A percentile compares a stretch with the other conserved stretches of the same genome.
Conservation (phyloP, 1,140 invertebrate genomes). For the Drepana arcuata region DNA sequence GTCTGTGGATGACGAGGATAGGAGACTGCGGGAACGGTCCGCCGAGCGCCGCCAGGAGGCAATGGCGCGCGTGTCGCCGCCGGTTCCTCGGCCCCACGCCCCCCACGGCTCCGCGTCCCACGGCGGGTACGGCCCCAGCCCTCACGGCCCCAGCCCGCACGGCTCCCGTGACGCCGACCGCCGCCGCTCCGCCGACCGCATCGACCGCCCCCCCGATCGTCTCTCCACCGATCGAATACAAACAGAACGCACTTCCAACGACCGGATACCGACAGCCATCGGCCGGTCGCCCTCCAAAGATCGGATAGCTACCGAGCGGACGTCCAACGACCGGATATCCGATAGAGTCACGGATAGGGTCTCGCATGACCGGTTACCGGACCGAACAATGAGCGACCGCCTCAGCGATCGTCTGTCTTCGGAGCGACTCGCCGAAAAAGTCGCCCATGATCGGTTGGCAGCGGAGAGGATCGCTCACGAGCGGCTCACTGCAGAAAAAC, state of each 20-base stretch:
- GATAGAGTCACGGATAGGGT: conserved; percentile 9
- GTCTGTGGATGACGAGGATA: conserved; percentile 34
- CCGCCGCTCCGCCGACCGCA: neutral
- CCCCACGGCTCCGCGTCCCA: no score
- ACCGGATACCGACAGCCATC: conserved; percentile 23
- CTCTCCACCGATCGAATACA: conserved; percentile 10
- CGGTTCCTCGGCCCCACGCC: no score
- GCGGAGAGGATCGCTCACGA: conserved; percentile 11
- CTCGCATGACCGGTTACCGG: conserved; percentile 15
- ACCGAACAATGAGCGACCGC: neutral
- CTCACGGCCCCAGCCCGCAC: conserved; percentile 36
- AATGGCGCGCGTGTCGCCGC: conserved; percentile 48
- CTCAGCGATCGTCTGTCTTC: conserved; percentile 15
- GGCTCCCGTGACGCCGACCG: conserved; percentile 22
- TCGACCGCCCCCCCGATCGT: conserved; percentile 4
- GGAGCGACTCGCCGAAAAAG: conserved; percentile 29
- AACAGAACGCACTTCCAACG: conserved; percentile 30
- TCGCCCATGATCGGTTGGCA: conserved; percentile 21
- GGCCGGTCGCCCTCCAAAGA: conserved; percentile 19
- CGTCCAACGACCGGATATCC: conserved; percentile 23
- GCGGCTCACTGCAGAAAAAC: conserved; percentile 14
- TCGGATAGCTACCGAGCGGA: conserved; percentile 22
- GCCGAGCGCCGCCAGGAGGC: conserved; percentile 43
- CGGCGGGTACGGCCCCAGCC: no score
- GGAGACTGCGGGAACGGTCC: conserved; percentile 31